These are phyloP conservation scores for cattle (Bos taurus) DNA, from an alignment of 2,113 vertebrate species.

Conservation along the genomic window ARS-UCD2.0 NC_037330.1:106937001-106937500, in stretches of 20 bases:
- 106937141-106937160: background rate
- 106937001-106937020: background rate
- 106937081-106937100: background rate
- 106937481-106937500: background rate
- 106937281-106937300: background rate
- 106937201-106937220: background rate
- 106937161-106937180: background rate
- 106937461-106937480: background rate
- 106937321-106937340: background rate
- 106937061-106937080: background rate
- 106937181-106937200: background rate
- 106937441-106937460: background rate
- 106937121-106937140: background rate
- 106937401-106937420: background rate
- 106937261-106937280: background rate
- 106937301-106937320: background rate
- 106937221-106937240: background rate
- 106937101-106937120: background rate
- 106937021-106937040: background rate
- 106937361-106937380: background rate
- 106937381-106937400: background rate
- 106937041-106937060: background rate
- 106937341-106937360: background rate
- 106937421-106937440: background rate
- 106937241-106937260: background rate